Evolutionary conservation across 2,113 vertebrate genomes (phyloP), one percentile per base, ranked within the genome.

Genomic region (Gymnogyps californianus): DNA sequence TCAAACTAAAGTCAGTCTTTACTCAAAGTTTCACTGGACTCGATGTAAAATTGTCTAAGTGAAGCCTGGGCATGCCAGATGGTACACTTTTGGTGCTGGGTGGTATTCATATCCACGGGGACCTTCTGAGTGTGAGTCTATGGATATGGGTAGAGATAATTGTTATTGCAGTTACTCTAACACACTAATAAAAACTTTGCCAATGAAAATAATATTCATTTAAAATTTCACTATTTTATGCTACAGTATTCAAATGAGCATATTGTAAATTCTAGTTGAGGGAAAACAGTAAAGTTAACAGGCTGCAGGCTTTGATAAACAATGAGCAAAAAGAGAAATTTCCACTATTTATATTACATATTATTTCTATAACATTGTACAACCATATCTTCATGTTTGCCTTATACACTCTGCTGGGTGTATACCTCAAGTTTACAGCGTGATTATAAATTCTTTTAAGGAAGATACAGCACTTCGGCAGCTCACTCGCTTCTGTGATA

Each of bases 261-360:
- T 52, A 79, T 26, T 95, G 75, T 94, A 94, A 97, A 96, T 96
- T 97, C 62, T 79, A 82, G 54, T 69, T 88, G 55, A 72, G 66
- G 75, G 61, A 85, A 95, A 98, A 83, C 44, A 88, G 72, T 67
- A 69, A 89, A 69, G 32, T 93, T 80, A 93, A 87, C 64, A 46
- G 32, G 55, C 44, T 74, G 40, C 25, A 94, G 74, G 62, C 47
- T 93, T 77, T 70, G 24, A 97, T 84, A 88, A 89, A 93, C 24
- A 59, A 32, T 55, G 28, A 94, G 52, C 76, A 83, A 88, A 96
- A 93, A 42, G 16, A 93, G 61, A 78, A 13, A 12, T 72, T 86
- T 57, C 49, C 91, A 47, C 38, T 91, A 46, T 19, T 82, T 55
- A 62, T 70, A 58, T 11, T 38, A 44, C 0, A 0, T 21, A 15